A percentile compares a stretch with the other conserved stretches of the same genome.
Conservation (phyloP, 2,888 invertebrate genomes). For the Thereva unica region DNA sequence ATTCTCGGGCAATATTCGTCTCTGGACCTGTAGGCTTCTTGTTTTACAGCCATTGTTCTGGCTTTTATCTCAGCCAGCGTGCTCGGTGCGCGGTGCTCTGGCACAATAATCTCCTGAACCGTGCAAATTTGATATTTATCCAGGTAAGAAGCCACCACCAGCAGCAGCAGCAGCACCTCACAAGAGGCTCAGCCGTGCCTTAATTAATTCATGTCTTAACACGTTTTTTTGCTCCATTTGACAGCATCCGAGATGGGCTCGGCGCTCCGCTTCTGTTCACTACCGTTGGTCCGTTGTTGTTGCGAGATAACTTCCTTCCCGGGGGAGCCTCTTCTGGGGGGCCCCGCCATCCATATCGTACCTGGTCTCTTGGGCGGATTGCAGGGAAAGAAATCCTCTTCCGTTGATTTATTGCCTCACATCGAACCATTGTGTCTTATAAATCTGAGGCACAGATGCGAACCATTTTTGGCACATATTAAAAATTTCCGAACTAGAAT, state of each 20-base stretch:
- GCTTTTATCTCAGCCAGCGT: slow-evolving; percentile 17
- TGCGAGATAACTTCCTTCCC: slow-evolving; percentile 1
- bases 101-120: slow-evolving; percentile 31
- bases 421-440: slow-evolving; percentile 32
- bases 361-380: slow-evolving; percentile 14
- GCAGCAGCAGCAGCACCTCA: background rate
- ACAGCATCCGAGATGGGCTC: slow-evolving; percentile 25
- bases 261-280: too few species aligned
- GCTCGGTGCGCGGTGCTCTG: background rate
- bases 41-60: slow-evolving; percentile 30
- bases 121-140: slow-evolving; percentile 32
- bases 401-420: slow-evolving; percentile 30
- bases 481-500: slow-evolving; percentile 21
- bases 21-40: slow-evolving; percentile 7
- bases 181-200: slow-evolving; percentile 15
- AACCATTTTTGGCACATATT: slow-evolving; percentile 29
- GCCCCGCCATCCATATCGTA: background rate
- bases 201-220: slow-evolving; percentile 35
- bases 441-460: slow-evolving; percentile 30
- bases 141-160: slow-evolving; percentile 7
- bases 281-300: background rate
- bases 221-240: slow-evolving; percentile 32
- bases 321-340: background rate
- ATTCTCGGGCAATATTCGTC: slow-evolving; percentile 27
- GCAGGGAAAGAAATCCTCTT: slow-evolving; percentile 15